Base-by-base conservation (phyloP, 2,113 vertebrate species). In the Solea solea region DNA sequence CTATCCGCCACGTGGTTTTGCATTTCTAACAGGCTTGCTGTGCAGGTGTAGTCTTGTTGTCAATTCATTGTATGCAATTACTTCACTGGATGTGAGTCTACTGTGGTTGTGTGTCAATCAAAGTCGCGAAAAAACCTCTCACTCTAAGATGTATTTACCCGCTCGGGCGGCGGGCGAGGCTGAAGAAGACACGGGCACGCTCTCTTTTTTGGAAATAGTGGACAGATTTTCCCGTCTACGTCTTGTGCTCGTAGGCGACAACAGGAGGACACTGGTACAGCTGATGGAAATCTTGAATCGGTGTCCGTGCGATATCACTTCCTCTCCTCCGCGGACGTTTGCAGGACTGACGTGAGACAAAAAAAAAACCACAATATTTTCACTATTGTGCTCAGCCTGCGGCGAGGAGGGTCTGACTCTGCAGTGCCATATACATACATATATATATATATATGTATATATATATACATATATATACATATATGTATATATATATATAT, bases 71-170 rank as follows among this genome's bases (percentile, higher is more conserved):
- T 85, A 83, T 87, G 81, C 86, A 88, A 87, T 87, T 85, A 81
- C 82, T 92, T 93, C 94, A 94, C 93, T 93, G 94, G 94, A 94
- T 92, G 83, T 68, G 54, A 88, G 81, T 91, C 86, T 92, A 88
- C 83, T 88, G 91, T 90, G 87, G 87, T 86, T 86, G 72, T 85
- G 76, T 78, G 80, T 87, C 70, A 64, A 79, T 82, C 77, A 76
- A 78, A 81, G 80, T 73, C 60, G 78, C 80, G 21, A 21, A 72
- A 72, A 82, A 84, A 82, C 62, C 72, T 86, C 76, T 85, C 64
- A 62, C 63, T 76, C 49, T 74, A 49, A 76, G 64, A 75, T 69
- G 85, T 83, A 83, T 86, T 84, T 83, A 84, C 84, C 81, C 82
- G 71, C 64, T 72, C 80, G 76, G 82, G 64, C 68, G 72, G 76